Base-by-base conservation (phyloP, 1,140 invertebrate species). In the Brachionus koreanus region DNA sequence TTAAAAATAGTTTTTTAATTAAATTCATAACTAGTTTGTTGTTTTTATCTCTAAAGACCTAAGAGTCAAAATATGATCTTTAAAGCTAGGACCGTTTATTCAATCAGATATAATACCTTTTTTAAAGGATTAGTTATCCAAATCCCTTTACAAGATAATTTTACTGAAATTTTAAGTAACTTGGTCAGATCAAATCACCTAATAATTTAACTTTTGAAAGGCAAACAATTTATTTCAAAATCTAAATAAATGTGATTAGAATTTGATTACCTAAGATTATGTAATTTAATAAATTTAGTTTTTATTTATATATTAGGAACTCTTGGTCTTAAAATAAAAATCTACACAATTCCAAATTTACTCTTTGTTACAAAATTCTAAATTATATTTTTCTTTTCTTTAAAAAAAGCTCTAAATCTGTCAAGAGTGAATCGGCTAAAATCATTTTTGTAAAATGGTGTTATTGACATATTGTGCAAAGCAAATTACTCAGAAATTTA, bases 1-100 rank as follows among this genome's bases (percentile, higher is more conserved):
- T 57, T 57, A 57, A 57, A 57, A 57, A 57, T 57, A 57, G 49
- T 57, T 57, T 57, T 42, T 57, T 57, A 57, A 57, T 57, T 57
- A 57, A 57, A 57, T 19, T 57, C 49, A 19, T 57, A 25, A 19
- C 19, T 57, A 57, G 49, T 6, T 57, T 23, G 19, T 57, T 57
- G 19, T 57, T 19, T 16, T 57, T 57, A 57, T 57, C 49, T 57
- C 49, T 5, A 7, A 57, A 57, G 49, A 23, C 49, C 49, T 19
- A 19, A 57, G 49, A 57, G 49, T 0, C 16, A 57, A 57, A 57
- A 57, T 57, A 23, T 57, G 49, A 57, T 57, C n/a, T 16, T 16
- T 12, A 13, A 16, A 49, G 43, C 43, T 16, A 49, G 12, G n/a
- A 49, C 43, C 43, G 43, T 49, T 57, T 16, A 57, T 57, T 57